Percentiles rank a stretch among this genome's conserved stretches.
These are phyloP conservation scores for Aradus depressus DNA, from an alignment of 2,888 invertebrate species.

Conservation along the genomic window DNA sequence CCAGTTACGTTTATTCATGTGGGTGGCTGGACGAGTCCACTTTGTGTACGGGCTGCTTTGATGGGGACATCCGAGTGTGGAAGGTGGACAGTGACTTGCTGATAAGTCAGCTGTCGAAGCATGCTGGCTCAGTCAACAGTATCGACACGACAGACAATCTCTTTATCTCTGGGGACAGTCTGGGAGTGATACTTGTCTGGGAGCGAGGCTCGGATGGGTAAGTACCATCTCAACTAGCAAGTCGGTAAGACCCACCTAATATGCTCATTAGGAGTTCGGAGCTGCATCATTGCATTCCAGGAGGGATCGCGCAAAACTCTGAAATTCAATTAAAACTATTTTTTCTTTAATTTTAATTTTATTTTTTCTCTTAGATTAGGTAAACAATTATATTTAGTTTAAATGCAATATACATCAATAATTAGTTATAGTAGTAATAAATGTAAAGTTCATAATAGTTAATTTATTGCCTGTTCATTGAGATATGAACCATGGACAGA, in stretches of 20 bases:
- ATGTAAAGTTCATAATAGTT: too few relatives aligned
- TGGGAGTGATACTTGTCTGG: constrained; percentile 23
- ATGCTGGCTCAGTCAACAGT: constrained; percentile 18
- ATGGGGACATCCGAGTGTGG: constrained; percentile 54
- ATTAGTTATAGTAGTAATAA: too few relatives aligned
- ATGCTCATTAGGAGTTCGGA: not conserved
- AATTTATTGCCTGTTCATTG: too few relatives aligned
- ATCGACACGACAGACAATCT: constrained; percentile 15
- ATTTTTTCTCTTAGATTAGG: not conserved
- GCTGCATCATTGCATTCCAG: too few relatives aligned
- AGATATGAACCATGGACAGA: too few relatives aligned
- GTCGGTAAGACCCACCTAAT: constrained; percentile 3
- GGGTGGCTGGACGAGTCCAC: constrained; percentile 43
- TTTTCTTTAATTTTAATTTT: not conserved
- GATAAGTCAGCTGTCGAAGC: constrained; percentile 7
- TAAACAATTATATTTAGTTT: constrained; percentile 7
- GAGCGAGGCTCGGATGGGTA: constrained; percentile 11
- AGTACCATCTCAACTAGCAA: not conserved
- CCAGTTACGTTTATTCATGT: constrained; percentile 56
- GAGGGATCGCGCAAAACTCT: too few relatives aligned
- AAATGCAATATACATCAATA: too few relatives aligned
- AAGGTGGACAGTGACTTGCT: constrained; percentile 7
- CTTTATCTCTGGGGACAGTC: constrained; percentile 23
- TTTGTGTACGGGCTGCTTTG: constrained; percentile 52
- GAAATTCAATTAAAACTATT: not conserved